Conservation (phyloP, 2,888 invertebrate species). For the Pantelozetes paolii region DNA sequence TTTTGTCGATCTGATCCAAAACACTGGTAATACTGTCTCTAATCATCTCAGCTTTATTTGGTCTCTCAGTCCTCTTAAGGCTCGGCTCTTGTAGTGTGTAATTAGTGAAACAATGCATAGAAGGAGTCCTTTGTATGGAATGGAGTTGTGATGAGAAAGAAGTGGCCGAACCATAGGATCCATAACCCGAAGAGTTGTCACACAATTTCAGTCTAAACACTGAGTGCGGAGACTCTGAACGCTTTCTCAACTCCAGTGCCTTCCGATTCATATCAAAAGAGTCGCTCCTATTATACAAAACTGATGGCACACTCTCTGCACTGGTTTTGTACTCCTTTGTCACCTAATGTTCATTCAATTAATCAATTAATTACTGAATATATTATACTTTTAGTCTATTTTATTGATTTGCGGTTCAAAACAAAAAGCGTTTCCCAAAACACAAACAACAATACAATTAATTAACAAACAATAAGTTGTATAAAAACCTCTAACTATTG, state of each 20-base stretch:
- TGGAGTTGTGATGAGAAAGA: conserved; percentile 34
- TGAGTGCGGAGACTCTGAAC: conserved; percentile 4
- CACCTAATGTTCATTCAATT: not conserved
- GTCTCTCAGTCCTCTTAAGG: not conserved
- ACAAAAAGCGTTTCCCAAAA: too few species aligned
- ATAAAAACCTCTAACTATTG: too few species aligned
- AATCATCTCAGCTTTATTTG: conserved; percentile 27
- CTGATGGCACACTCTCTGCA: conserved; percentile 4
- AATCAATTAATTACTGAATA: not conserved
- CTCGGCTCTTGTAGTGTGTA: conserved; percentile 1
- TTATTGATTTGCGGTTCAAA: too few species aligned
- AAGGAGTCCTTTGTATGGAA: conserved; percentile 35
- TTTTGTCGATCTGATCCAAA: conserved; percentile 40
- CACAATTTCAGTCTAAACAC: conserved; percentile 15
- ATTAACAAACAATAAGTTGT: not conserved
- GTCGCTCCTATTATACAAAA: not conserved
- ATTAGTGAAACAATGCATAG: conserved; percentile 13
- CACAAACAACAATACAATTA: too few species aligned
- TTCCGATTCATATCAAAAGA: not conserved
- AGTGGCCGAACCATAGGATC: conserved; percentile 33
- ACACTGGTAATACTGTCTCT: conserved; percentile 36
- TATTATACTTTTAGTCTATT: not conserved
- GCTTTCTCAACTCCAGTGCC: not conserved
- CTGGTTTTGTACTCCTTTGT: not conserved
- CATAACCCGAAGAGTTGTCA: conserved; percentile 37